Evolutionary conservation across 2,797 vertebrate genomes (phyloP).

Genomic region (Mormyrops attenuatus): DNA sequence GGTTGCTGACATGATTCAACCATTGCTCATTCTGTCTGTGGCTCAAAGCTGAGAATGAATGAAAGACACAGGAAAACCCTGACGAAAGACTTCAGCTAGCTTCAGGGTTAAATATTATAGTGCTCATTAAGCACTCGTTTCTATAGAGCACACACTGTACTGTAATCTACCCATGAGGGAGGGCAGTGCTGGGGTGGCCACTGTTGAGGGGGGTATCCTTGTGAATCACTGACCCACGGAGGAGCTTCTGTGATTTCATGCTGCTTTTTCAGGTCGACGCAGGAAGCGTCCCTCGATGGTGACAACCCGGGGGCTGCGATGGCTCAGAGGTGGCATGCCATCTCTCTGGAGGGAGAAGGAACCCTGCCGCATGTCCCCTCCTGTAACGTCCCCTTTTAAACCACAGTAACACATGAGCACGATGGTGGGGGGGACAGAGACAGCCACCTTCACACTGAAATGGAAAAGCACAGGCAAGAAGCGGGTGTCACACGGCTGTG

Average conservation of each 20-base stretch:
- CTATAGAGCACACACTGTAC: neutral
- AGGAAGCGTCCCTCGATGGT: slow-evolving; percentile 6
- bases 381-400: neutral
- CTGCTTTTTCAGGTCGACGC: neutral
- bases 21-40: slow-evolving; percentile 30
- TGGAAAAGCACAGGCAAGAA: neutral
- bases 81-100: neutral
- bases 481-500: neutral
- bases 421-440: neutral
- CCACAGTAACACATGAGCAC: neutral
- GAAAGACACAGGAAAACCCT: neutral
- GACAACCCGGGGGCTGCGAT: neutral
- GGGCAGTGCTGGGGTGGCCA: neutral
- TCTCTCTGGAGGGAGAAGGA: neutral
- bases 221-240: neutral
- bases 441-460: neutral
- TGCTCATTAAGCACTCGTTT: neutral
- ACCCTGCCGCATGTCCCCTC: neutral
- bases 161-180: neutral
- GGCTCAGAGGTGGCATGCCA: neutral
- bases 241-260: neutral
- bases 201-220: neutral
- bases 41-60: neutral
- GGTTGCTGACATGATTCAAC: slow-evolving; percentile 43
- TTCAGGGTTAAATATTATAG: neutral